Conservation (phyloP, 2,888 invertebrate species). For the Euplagia quadripunctaria region DNA sequence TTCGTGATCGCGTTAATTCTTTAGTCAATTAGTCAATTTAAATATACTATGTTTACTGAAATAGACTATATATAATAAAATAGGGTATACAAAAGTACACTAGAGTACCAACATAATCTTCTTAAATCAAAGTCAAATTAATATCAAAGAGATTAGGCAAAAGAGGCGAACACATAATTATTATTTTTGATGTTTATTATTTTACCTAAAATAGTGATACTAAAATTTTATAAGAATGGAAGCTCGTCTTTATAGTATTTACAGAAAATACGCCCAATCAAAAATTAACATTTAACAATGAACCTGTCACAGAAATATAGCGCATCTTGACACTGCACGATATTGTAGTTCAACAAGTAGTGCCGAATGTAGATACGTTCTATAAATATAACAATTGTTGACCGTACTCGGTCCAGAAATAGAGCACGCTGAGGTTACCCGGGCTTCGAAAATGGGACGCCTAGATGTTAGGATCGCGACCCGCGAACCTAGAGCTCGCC, state of each 20-base stretch:
- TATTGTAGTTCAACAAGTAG: conserved; percentile 25
- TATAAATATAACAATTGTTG: conserved; percentile 55
- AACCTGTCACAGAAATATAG: not conserved
- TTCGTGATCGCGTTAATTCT: no score
- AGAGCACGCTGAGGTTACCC: conserved; percentile 70
- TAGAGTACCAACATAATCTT: not conserved
- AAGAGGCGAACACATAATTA: not conserved
- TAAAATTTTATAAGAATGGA: not conserved
- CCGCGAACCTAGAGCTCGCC: conserved; percentile 67
- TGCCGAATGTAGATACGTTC: conserved; percentile 30
- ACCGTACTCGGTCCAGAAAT: conserved; percentile 66
- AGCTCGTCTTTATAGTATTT: not conserved
- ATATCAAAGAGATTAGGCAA: not conserved
- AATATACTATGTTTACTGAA: no score
- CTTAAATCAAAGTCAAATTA: not conserved
- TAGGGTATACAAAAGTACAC: not conserved
- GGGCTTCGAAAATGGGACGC: conserved; percentile 68
- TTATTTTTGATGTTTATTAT: not conserved
- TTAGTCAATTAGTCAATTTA: no score
- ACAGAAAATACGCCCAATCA: not conserved
- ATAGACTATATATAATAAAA: no score
- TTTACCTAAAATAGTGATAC: not conserved
- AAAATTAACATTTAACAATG: not conserved
- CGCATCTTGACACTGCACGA: not conserved
- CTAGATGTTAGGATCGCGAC: conserved; percentile 70